These are phyloP conservation scores for Polypedilum pembai DNA, from an alignment of 1,140 invertebrate species.

Conservation along the genomic window DNA sequence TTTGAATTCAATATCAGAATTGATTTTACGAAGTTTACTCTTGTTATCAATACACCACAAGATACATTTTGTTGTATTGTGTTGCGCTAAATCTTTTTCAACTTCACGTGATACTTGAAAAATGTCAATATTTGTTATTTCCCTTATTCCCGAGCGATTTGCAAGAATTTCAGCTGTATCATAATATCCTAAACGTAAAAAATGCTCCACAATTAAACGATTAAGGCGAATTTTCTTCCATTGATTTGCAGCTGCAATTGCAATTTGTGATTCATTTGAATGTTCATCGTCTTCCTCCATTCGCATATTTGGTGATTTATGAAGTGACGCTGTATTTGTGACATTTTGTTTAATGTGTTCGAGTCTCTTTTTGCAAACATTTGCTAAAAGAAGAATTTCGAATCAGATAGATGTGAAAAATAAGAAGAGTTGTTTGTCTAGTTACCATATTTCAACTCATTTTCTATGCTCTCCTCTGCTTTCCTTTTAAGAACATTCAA, in stretches of 20 bases:
- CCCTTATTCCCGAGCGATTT: slow-evolving; percentile 70
- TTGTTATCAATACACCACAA: slow-evolving; percentile 97
- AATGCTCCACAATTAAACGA: slow-evolving; percentile 93
- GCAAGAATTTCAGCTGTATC: slow-evolving; percentile 82
- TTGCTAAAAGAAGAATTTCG: slow-evolving; percentile 47
- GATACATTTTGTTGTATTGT: slow-evolving; percentile 83
- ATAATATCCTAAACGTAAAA: slow-evolving; percentile 92
- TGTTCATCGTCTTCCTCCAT: slow-evolving; percentile 28
- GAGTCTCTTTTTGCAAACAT: slow-evolving; percentile 72
- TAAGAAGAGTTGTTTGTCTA: slow-evolving; percentile 59
- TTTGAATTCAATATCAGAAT: slow-evolving; percentile 85
- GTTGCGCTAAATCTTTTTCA: slow-evolving; percentile 64
- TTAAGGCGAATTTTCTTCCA: slow-evolving; percentile 82
- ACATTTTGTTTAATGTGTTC: slow-evolving; percentile 83
- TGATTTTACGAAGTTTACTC: slow-evolving; percentile 88
- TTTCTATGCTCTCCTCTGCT: slow-evolving; percentile 83
- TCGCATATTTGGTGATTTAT: not conserved
- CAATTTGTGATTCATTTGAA: slow-evolving; percentile 38
- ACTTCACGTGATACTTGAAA: slow-evolving; percentile 87
- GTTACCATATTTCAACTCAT: slow-evolving; percentile 80
- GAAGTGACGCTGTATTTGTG: not conserved
- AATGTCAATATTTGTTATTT: slow-evolving; percentile 89
- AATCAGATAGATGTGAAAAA: too few species aligned
- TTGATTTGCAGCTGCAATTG: slow-evolving; percentile 56
- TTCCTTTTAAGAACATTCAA: slow-evolving; percentile 87